Percentiles rank a stretch among this genome's conserved stretches.
phyloP scores from a whole-genome alignment of 2,797 vertebrate genomes.

The Squalus acanthias region DNA sequence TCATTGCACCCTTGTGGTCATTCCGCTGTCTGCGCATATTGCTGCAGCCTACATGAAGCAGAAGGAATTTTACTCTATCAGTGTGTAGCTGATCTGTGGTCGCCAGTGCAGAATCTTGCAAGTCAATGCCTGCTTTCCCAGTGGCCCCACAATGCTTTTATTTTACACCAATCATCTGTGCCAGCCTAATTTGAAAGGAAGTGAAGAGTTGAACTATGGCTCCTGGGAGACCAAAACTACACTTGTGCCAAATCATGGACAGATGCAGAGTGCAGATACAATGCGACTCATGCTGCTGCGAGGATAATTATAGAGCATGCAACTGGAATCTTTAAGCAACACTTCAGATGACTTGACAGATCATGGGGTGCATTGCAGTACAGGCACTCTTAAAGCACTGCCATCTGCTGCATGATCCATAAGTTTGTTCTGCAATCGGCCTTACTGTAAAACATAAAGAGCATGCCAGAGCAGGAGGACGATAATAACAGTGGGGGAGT shows the following conservation, averaged over 20 bases:
- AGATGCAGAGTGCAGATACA: constrained; percentile 12
- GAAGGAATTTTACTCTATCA: not conserved
- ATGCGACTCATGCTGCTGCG: not conserved
- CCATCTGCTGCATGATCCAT: not conserved
- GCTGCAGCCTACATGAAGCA: not conserved
- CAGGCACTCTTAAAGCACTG: not conserved
- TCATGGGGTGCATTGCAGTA: constrained; percentile 1
- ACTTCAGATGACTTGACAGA: constrained; percentile 1
- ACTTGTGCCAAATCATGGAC: not conserved
- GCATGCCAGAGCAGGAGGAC: not conserved
- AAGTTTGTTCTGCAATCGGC: not conserved
- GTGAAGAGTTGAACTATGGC: not conserved
- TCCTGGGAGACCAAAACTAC: not conserved
- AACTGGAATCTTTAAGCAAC: constrained; percentile 14
- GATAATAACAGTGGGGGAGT: not conserved
- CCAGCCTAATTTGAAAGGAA: constrained; percentile 1
- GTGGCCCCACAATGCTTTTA: not conserved
- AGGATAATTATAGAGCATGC: constrained; percentile 8
- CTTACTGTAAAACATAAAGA: not conserved
- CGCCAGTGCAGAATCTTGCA: not conserved
- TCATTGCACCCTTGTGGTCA: not conserved
- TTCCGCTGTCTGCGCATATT: not conserved
- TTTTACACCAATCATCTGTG: not conserved
- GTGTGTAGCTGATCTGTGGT: not conserved
- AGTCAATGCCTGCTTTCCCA: not conserved